Percentiles rank a stretch among this genome's conserved stretches.
Evolutionary conservation across 1,140 invertebrate genomes (phyloP).

Genomic region (Anadara kagoshimensis): DNA sequence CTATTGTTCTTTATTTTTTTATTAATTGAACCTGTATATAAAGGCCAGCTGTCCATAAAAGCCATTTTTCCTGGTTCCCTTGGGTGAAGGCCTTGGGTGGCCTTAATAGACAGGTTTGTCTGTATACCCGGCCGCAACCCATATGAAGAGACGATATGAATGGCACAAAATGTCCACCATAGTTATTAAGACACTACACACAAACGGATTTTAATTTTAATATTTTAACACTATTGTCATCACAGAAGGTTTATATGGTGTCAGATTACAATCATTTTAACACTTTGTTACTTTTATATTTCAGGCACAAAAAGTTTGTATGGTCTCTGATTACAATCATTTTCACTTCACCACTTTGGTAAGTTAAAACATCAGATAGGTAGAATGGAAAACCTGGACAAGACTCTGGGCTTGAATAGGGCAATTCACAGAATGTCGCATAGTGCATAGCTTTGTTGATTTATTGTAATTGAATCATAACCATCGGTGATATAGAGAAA

Average conservation of each 20-base stretch:
- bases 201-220: neutral
- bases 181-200: neutral
- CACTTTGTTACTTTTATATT: conserved; percentile 29
- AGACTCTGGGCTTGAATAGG: neutral
- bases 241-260: neutral
- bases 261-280: neutral
- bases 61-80: no score
- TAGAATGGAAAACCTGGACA: neutral
- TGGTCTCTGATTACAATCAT: conserved; percentile 62
- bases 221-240: neutral
- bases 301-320: conserved; percentile 62
- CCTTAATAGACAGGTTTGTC: no score
- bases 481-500: neutral
- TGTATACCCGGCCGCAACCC: neutral
- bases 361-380: conserved; percentile 38
- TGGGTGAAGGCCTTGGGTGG: no score
- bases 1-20: neutral
- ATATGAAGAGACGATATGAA: neutral
- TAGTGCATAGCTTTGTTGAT: neutral
- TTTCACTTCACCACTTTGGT: conserved; percentile 67
- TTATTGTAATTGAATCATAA: neutral
- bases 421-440: neutral
- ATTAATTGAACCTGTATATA: no score
- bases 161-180: neutral
- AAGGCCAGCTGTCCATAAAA: no score